Evolutionary conservation across 2,113 vertebrate species (phyloP).

Genomic region (Oxyruncus cristatus): DNA sequence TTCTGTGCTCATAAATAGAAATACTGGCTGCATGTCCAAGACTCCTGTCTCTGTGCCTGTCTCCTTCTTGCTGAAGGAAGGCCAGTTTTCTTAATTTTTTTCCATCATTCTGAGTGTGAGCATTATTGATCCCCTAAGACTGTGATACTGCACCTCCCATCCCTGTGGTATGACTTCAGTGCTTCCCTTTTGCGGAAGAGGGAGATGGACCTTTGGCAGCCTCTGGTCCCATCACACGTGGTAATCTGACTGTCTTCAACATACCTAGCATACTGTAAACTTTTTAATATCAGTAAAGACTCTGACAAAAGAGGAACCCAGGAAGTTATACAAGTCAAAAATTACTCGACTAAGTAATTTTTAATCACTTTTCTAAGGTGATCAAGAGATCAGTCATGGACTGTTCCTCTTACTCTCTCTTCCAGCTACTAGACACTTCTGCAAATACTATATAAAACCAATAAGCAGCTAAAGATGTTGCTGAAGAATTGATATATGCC

Average conservation of each 20-base stretch:
- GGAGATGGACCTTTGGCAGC: neutral
- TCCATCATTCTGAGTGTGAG: neutral
- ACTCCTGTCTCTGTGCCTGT: neutral
- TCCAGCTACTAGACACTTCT: neutral
- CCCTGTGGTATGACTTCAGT: neutral
- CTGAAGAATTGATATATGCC: neutral
- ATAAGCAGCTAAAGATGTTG: neutral
- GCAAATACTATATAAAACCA: neutral
- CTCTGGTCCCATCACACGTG: neutral
- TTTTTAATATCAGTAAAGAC: neutral
- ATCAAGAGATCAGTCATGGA: neutral
- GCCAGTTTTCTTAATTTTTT: neutral
- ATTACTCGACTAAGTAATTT: neutral
- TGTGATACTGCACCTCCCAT: accelerated
- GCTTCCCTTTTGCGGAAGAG: neutral
- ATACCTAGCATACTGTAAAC: neutral
- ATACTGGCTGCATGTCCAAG: accelerated
- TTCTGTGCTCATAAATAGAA: neutral
- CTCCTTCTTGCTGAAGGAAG: neutral
- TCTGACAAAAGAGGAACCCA: neutral
- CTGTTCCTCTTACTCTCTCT: neutral
- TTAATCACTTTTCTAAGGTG: neutral
- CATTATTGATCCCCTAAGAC: neutral
- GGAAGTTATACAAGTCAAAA: neutral
- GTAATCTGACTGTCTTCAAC: neutral